These are phyloP conservation scores for Adela reaumurella DNA, from an alignment of 2,888 invertebrate genomes.

Conservation along the genomic window DNA sequence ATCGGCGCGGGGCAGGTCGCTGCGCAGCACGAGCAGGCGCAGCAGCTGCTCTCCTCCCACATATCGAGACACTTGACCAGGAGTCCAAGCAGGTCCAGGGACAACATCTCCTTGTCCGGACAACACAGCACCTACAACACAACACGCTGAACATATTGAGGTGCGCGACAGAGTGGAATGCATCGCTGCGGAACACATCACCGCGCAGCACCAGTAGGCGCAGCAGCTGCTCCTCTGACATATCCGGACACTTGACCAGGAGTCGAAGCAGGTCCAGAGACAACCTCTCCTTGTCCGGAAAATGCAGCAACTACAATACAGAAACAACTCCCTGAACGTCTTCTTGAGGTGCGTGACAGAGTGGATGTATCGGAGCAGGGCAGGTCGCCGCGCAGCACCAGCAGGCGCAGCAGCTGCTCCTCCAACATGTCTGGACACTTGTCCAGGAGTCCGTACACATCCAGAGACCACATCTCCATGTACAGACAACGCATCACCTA, in stretches of 20 bases:
- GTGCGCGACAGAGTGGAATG: constrained; percentile 72
- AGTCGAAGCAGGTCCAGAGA: constrained; percentile 85
- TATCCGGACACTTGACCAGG: constrained; percentile 84
- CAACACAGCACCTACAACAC: constrained; percentile 69
- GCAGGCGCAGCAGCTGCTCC: constrained; percentile 81
- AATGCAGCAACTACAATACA: constrained; percentile 64
- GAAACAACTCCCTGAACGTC: no score
- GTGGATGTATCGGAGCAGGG: constrained; percentile 75
- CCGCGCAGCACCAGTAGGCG: constrained; percentile 81
- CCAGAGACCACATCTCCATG: constrained; percentile 87
- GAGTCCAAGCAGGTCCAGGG: constrained; percentile 82
- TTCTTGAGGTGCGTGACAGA: constrained; percentile 51
- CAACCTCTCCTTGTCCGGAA: constrained; percentile 89
- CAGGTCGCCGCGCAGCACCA: constrained; percentile 85
- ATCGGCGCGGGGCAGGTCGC: constrained; percentile 81
- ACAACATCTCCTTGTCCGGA: constrained; percentile 88
- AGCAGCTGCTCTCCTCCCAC: constrained; percentile 83
- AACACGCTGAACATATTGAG: no score
- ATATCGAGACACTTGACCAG: constrained; percentile 88
- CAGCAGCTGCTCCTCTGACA: constrained; percentile 83
- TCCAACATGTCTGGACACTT: constrained; percentile 84
- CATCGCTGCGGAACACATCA: constrained; percentile 80
- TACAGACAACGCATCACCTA: constrained; percentile 85
- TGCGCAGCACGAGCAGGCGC: constrained; percentile 77
- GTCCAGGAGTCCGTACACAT: constrained; percentile 79